Evolutionary conservation across 2,888 invertebrate species (phyloP), one percentile per base, ranked within the genome.

Genomic region (Aethes cnicana): DNA sequence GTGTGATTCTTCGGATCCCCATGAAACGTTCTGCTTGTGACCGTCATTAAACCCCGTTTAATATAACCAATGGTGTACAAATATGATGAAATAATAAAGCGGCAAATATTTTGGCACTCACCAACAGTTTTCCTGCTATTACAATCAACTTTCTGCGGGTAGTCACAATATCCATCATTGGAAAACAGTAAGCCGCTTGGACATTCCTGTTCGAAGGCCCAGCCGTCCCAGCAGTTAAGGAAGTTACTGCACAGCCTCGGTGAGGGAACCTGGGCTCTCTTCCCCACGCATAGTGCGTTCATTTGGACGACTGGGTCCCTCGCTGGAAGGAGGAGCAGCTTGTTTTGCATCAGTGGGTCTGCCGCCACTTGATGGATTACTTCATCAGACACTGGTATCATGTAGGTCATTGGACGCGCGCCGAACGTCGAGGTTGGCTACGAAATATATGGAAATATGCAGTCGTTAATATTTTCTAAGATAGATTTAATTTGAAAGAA

Each of bases 141-240:
- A 68, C 94, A 94, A 57, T 93, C 87, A 1, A 94, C 94, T 62
- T 92, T 92, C 57, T 90, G 83, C 0, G 91, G 81, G 63, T 91
- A 94, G 63, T 94, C 94, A 55, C 94, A 94, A 59, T 91, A 92
- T 1, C 88, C 91, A 32, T 86, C 80, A 11, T 72, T 86, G 0
- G 92, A 92, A 73, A 94, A 94, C 25, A 92, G 68, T 3, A 94
- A 69, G 0, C 92, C 92, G 6, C 80, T 77, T 0, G 93, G 93
- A 56, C 94, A 94, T 12, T 91, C 89, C 69, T 94, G 92, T 61
- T 94, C 94, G 16, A 92, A 85, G 0, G 91, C 93, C 59, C 90
- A 88, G 0, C 92, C 94, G 61, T 94, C 93, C 94, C 94, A 94
- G 69, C 94, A 94, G 72, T 94, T 94, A 8, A 94, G 66, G 69